Evolutionary conservation across 2,888 invertebrate species (phyloP), one percentile per base, ranked within the genome.

Genomic region (Troglohyphantes excavatus): DNA sequence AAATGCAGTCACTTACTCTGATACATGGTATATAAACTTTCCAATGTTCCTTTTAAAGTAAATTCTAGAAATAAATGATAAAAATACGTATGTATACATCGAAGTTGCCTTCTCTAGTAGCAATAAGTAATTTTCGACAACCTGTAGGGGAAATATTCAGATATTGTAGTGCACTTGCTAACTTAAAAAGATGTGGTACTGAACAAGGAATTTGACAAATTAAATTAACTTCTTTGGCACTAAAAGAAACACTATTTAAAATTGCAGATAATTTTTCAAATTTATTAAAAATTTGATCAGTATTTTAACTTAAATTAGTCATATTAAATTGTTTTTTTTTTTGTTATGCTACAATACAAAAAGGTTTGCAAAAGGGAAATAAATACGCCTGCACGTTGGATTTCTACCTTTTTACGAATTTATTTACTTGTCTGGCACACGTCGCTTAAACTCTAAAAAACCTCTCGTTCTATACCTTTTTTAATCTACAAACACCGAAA

Each of bases 21-120:
- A 53, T 17, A 17, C 53, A 53, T 53, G 3, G 53, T 53, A 13
- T 53, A 3, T 39, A 53, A 13, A 13, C n/a, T 53, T 53, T 53
- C 53, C 53, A 53, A 53, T 53, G 53, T 53, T 53, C 53, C 53
- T 17, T 53, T n/a, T 17, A 53, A 53, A 9, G 9, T 9, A 33
- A 33, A 33, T 33, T 3, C 9, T 3, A 21, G 65, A 23, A 61
- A 21, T 21, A 33, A 33, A 70, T 9, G 33, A 1, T n/a, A 3
- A 33, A 23, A 73, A 46, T 19, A 13, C 33, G 19, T 29, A 29
- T n/a, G 7, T 39, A 43, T 27, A 76, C 75, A 76, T 29, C 75
- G 75, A 76, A 76, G n/a, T 27, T 61, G 75, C 61, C 75, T 53
- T 53, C 26, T 70, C 53, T 17, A n/a, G 53, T 53, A 53, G 53